These are phyloP conservation scores for Nasonia oneida DNA, from an alignment of 2,888 invertebrate species.

Conservation along the genomic window DNA sequence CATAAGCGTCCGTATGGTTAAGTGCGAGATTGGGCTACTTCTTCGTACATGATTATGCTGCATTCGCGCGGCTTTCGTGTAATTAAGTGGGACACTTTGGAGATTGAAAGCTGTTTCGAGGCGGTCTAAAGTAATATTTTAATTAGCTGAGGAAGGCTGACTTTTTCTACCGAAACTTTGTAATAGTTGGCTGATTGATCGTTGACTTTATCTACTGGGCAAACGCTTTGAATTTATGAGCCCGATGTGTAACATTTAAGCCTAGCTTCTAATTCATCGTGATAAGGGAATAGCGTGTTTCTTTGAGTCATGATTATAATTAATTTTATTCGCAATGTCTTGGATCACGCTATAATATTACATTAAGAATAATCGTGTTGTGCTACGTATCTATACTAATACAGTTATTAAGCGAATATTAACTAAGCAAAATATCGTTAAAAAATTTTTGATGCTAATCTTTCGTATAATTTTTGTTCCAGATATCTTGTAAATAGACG, in stretches of 20 bases:
- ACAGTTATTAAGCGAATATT: no score
- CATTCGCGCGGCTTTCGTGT: neutral
- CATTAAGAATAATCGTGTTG: neutral
- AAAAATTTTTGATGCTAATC: no score
- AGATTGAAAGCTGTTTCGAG: no score
- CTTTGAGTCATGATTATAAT: neutral
- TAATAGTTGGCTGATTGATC: neutral
- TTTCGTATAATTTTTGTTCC: no score
- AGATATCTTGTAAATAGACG: no score
- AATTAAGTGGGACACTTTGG: neutral
- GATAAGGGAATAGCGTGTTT: slow-evolving; percentile 7
- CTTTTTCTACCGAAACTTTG: no score
- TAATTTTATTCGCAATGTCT: neutral
- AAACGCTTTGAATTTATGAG: neutral
- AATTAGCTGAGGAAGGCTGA: no score
- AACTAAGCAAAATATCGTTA: no score
- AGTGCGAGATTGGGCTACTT: slow-evolving; percentile 35
- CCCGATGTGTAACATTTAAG: neutral
- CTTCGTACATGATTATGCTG: neutral
- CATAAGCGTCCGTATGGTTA: slow-evolving; percentile 37
- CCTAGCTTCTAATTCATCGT: neutral
- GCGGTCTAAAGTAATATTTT: no score
- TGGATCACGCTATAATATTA: neutral
- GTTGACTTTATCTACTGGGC: neutral
- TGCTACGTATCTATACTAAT: neutral